Conservation (phyloP, 1,140 invertebrate genomes). For the Pseudoatta argentina region DNA sequence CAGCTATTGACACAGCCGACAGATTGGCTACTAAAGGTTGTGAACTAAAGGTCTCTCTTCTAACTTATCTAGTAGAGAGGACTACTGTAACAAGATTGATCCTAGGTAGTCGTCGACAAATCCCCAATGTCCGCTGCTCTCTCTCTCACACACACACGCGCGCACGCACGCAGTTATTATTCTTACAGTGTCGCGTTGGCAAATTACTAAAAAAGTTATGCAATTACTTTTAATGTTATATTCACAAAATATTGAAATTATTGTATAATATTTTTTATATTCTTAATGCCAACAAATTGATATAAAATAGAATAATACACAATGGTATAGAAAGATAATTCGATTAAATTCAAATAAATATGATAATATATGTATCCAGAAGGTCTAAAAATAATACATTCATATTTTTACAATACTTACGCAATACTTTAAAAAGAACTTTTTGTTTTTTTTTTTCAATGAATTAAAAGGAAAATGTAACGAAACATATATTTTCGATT, state of each 20-base stretch:
- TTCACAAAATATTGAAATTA: neutral
- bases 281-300: neutral
- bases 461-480: neutral
- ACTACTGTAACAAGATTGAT: constrained; percentile 80
- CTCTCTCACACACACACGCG: no score
- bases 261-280: neutral
- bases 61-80: constrained; percentile 58
- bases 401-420: neutral
- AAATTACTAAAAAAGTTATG: neutral
- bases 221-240: neutral
- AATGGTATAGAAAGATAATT: neutral
- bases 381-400: neutral
- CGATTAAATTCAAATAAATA: neutral
- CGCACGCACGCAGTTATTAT: constrained; percentile 59
- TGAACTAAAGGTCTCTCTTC: constrained; percentile 43
- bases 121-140: constrained; percentile 70
- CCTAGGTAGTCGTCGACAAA: constrained; percentile 80
- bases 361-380: neutral
- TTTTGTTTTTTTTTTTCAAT: neutral
- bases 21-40: constrained; percentile 69
- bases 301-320: neutral
- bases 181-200: constrained; percentile 61
- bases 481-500: neutral
- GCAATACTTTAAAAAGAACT: neutral
- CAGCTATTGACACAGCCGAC: constrained; percentile 79